Base-by-base conservation (phyloP, 2,888 invertebrate genomes). In the Ormia ochracea region DNA sequence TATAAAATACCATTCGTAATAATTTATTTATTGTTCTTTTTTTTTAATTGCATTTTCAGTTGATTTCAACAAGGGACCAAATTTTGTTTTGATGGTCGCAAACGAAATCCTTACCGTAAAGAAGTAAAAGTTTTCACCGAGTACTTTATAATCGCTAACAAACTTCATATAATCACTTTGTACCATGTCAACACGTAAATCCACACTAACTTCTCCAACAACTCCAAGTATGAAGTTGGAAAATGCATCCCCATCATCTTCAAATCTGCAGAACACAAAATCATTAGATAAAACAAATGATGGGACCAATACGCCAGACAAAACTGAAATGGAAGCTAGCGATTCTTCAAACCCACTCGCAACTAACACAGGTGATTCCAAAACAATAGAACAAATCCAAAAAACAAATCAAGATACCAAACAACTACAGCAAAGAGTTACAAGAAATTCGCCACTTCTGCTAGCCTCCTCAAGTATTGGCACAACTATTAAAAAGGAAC, bases 361-460 rank as follows among this genome's bases (percentile, higher is more conserved):
- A 59, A 23, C 23, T 9, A 58, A 66, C 19, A 41, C 66, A 59
- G 50, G 6, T 58, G 74, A 74, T 9, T 4, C 17, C 58, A 54
- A 68, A 58, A 26, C 41, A 72, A 78, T 69, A 56, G 65, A 73
- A 56, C 54, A 61, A 66, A 45, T 10, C 10, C 73, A 56, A 59
- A 66, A 74, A 66, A 41, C 58, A 48, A 74, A 65, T 58, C 66
- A 56, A 83, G 85, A 72, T 81, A 72, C 58, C 26, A 85, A 75
- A 81, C 74, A 74, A 52, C 58, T 78, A 81, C 54, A 73, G 36
- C 82, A 82, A 63, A 72, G 83, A 81, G 48, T 87, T 21, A 87
- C 87, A 21, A 83, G 87, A 3, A 87, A 84, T 68, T 87, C 87
- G 4, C 87, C 87, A 26, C 85, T 87, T 1, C 76, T 85, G 31